phyloP scores from a whole-genome alignment of 2,888 invertebrate genomes.

The Holacanthella duospinosa region DNA sequence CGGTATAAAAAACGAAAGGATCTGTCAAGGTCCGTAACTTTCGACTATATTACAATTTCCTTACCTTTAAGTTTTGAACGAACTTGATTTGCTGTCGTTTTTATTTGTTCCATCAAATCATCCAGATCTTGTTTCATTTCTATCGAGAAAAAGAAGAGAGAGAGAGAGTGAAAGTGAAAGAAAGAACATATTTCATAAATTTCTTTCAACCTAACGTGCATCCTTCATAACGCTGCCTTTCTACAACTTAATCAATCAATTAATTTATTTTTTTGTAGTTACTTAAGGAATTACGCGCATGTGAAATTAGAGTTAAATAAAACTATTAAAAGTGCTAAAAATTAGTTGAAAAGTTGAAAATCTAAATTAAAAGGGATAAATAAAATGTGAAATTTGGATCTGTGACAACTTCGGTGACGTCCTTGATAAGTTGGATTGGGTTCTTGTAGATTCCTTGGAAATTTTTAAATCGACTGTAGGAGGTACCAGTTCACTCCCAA shows the following conservation, averaged over 20 bases:
- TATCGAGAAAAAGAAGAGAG: slow-evolving; percentile 45
- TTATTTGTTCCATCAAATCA: slow-evolving; percentile 99
- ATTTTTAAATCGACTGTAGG: too few species aligned
- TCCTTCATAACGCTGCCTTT: not conserved
- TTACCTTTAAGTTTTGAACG: slow-evolving; percentile 56
- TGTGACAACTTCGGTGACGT: too few species aligned
- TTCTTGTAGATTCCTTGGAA: too few species aligned
- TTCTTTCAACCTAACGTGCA: not conserved
- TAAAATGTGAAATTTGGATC: too few species aligned
- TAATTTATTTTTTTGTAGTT: not conserved
- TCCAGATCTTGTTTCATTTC: slow-evolving; percentile 99
- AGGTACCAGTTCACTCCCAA: too few species aligned
- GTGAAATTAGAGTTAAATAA: too few species aligned
- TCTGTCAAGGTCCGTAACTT: not conserved
- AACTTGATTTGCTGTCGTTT: slow-evolving; percentile 99
- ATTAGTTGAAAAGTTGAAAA: too few species aligned
- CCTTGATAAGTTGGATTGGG: too few species aligned
- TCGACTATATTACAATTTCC: not conserved
- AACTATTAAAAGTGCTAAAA: too few species aligned
- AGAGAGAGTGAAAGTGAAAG: not conserved
- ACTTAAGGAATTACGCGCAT: too few species aligned
- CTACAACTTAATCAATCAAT: not conserved
- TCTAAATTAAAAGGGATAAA: too few species aligned
- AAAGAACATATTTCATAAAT: not conserved
- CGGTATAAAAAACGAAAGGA: not conserved